Percentiles rank a stretch among this genome's conserved stretches.
phyloP scores from a whole-genome alignment of 2,797 vertebrate genomes.

The Serranus cabrilla region DNA sequence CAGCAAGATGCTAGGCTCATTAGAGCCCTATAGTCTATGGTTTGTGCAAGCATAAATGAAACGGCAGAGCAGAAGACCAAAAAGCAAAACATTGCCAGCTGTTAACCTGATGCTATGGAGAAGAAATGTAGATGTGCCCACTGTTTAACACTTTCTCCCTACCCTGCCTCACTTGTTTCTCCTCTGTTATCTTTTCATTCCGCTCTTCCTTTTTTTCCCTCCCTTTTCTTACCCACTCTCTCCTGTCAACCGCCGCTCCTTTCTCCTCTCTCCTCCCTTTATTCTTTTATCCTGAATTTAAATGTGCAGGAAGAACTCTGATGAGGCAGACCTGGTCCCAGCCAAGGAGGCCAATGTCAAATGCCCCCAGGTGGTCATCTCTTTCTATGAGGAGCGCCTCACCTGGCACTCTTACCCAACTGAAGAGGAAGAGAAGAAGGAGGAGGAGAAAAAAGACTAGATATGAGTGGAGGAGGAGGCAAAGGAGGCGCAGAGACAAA shows the following conservation, averaged over 20 bases:
- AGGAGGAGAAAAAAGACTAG: constrained; percentile 94
- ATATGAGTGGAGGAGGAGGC: not conserved
- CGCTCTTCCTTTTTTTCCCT: no score
- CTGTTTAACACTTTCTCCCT: no score
- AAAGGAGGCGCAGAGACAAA: not conserved
- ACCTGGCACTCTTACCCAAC: constrained; percentile 99
- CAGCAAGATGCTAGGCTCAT: no score
- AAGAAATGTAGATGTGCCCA: no score
- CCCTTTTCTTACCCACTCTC: not conserved
- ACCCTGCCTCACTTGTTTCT: not conserved
- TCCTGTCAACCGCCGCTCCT: not conserved
- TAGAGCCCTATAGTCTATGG: no score
- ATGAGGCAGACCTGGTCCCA: constrained; percentile 96
- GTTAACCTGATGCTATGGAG: no score
- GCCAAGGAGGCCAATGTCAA: constrained; percentile 95
- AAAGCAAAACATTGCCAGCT: no score
- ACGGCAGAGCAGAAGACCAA: no score
- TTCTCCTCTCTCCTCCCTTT: not conserved
- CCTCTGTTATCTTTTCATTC: no score
- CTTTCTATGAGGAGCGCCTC: constrained; percentile 97
- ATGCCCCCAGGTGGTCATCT: constrained; percentile 98
- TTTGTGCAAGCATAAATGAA: no score
- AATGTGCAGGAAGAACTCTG: constrained; percentile 92
- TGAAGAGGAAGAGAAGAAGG: constrained; percentile 98
- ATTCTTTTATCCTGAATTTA: not conserved